phyloP scores from a whole-genome alignment of 2,888 invertebrate genomes.

The Mythimna vitellina region DNA sequence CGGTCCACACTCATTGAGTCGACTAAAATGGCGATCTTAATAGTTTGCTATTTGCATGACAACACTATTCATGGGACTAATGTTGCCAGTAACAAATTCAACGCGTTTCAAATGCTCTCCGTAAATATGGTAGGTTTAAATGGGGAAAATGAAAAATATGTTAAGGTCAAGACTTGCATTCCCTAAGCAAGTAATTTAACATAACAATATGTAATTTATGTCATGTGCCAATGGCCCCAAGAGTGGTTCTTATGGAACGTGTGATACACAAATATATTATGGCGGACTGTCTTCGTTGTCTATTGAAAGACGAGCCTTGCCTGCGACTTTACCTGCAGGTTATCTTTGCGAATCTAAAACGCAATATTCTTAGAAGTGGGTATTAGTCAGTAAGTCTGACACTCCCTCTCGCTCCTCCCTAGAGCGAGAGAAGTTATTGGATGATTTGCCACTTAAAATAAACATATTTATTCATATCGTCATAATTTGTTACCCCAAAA shows the following conservation, averaged over 20 bases:
- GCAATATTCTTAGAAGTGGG: no score
- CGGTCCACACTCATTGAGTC: slow-evolving; percentile 59
- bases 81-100: slow-evolving; percentile 58
- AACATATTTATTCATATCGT: no score
- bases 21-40: slow-evolving; percentile 66
- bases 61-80: slow-evolving; percentile 61
- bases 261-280: not conserved
- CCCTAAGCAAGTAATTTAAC: slow-evolving; percentile 18
- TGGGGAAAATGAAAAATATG: slow-evolving; percentile 47
- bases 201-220: slow-evolving; percentile 40
- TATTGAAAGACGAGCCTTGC: not conserved
- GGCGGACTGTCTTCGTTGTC: not conserved
- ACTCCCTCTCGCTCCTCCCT: no score
- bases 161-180: slow-evolving; percentile 52
- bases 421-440: no score
- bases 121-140: slow-evolving; percentile 53
- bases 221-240: slow-evolving; percentile 16
- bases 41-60: slow-evolving; percentile 66
- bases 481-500: no score
- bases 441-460: no score
- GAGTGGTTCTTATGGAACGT: not conserved
- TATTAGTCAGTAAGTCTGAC: no score
- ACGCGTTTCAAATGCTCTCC: slow-evolving; percentile 43
- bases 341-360: not conserved
- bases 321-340: not conserved